phyloP scores from a whole-genome alignment of 2,113 vertebrate genomes.

The Cephalopholis sonnerati region DNA sequence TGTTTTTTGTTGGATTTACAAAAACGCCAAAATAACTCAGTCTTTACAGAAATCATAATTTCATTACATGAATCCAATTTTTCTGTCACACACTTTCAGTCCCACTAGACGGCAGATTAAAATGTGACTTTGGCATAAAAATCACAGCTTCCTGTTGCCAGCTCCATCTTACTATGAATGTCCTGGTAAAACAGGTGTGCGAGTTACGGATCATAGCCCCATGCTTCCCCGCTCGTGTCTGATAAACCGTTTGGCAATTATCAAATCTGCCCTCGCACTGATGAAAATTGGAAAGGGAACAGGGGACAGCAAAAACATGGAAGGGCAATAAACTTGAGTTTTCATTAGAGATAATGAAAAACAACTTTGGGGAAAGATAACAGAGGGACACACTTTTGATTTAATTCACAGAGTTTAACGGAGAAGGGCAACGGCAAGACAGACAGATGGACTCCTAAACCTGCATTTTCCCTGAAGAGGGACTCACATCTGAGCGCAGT shows the following conservation, averaged over 20 bases:
- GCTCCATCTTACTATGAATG: background rate
- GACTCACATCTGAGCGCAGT: background rate
- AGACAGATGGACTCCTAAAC: background rate
- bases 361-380: background rate
- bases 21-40: background rate
- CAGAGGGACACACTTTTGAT: background rate
- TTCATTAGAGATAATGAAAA: constrained; percentile 18
- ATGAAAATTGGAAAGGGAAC: constrained; percentile 30
- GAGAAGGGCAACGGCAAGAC: background rate
- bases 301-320: constrained; percentile 7
- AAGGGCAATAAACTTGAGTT: background rate
- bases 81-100: too few relatives aligned
- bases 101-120: background rate
- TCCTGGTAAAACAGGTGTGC: constrained; percentile 10
- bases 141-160: background rate
- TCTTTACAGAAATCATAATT: background rate
- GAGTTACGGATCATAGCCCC: background rate
- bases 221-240: background rate
- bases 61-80: background rate
- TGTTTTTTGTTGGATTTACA: background rate
- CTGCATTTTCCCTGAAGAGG: constrained; percentile 1
- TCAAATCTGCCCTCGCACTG: constrained; percentile 12
- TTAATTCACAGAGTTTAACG: constrained; percentile 18
- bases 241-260: constrained; percentile 19
- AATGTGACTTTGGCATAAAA: background rate